These are phyloP conservation scores for Hippocampus barbouri DNA, from an alignment of 2,113 vertebrate species.

Conservation along the genomic window DNA sequence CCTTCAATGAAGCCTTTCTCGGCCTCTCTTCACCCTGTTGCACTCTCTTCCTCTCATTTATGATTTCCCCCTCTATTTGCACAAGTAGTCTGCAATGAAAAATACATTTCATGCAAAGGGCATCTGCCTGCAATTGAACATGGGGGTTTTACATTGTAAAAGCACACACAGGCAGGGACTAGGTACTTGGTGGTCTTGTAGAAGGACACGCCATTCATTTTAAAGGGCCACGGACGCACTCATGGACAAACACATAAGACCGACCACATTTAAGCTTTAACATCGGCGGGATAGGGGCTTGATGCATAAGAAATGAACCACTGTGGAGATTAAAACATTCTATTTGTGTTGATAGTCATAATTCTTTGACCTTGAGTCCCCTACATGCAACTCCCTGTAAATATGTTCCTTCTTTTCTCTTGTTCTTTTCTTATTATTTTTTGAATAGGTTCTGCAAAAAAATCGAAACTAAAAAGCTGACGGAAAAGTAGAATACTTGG, in stretches of 20 bases:
- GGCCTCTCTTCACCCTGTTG: slow-evolving; percentile 35
- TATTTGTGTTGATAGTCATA: too few relatives aligned
- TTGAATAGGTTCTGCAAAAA: background rate
- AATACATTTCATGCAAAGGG: slow-evolving; percentile 60
- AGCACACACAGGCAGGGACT: slow-evolving; percentile 39
- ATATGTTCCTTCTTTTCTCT: too few relatives aligned
- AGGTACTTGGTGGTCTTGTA: slow-evolving; percentile 17
- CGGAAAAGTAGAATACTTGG: background rate
- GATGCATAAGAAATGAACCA: too few relatives aligned
- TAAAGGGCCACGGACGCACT: background rate
- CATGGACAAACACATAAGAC: background rate
- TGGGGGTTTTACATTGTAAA: slow-evolving; percentile 15
- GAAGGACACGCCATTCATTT: slow-evolving; percentile 14
- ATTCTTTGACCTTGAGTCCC: too few relatives aligned
- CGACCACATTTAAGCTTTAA: background rate
- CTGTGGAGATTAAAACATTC: too few relatives aligned
- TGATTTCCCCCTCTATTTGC: slow-evolving; percentile 61
- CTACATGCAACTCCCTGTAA: too few relatives aligned
- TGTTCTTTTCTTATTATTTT: background rate
- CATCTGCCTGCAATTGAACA: slow-evolving; percentile 25
- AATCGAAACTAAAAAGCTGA: background rate
- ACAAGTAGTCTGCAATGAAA: slow-evolving; percentile 64
- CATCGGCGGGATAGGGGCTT: too few relatives aligned
- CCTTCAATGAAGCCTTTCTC: slow-evolving; percentile 56
- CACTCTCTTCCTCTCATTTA: slow-evolving; percentile 59